phyloP scores from a whole-genome alignment of 2,888 invertebrate species.

The Mystacides longicornis region DNA sequence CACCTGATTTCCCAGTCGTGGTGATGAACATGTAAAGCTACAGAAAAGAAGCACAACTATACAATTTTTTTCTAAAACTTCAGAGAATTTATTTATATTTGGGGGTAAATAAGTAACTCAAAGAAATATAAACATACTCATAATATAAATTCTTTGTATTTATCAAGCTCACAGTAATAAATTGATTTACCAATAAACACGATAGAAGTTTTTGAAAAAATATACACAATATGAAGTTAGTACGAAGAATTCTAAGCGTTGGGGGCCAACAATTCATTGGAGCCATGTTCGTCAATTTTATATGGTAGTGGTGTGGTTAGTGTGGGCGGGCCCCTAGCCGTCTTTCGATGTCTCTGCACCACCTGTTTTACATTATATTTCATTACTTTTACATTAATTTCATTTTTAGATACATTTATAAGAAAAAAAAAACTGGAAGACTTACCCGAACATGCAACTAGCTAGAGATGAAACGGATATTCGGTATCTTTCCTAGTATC shows the following conservation, averaged over 20 bases:
- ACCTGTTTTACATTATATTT: conserved; percentile 24
- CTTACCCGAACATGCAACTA: too few species aligned
- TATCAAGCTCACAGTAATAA: neutral
- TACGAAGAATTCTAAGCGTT: conserved; percentile 25
- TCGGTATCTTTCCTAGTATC: too few species aligned
- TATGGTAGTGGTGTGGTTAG: conserved; percentile 48
- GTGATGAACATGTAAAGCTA: too few species aligned
- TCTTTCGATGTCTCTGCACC: conserved; percentile 24
- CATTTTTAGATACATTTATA: too few species aligned
- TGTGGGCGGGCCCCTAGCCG: conserved; percentile 33
- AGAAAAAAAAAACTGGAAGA: too few species aligned
- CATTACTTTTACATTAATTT: too few species aligned
- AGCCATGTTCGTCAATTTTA: conserved; percentile 57
- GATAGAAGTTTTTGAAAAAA: conserved; percentile 3
- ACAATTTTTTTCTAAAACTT: neutral
- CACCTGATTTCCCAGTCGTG: too few species aligned
- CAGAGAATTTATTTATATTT: neutral
- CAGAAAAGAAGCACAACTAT: too few species aligned
- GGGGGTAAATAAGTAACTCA: neutral
- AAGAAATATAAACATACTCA: neutral
- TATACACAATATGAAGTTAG: neutral
- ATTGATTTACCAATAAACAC: neutral
- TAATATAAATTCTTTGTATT: neutral
- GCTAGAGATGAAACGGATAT: too few species aligned
- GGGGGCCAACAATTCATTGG: conserved; percentile 41